Evolutionary conservation across 2,113 vertebrate genomes (phyloP).

Genomic region (Gnathonemus echidnorhynchus): DNA sequence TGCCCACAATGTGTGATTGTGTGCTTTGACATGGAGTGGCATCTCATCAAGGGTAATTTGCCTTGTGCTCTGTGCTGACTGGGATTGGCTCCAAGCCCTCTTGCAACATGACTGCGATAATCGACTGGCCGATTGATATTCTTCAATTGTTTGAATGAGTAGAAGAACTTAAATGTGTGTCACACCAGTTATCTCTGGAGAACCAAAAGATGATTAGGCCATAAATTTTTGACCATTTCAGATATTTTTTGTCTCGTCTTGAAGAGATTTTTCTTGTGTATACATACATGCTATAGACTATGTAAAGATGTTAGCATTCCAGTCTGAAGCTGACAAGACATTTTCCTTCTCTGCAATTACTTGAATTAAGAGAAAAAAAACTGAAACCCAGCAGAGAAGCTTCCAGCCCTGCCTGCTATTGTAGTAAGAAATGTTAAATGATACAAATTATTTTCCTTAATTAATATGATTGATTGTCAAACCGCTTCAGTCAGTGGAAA

Average conservation of each 20-base stretch:
- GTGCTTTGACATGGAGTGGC: background rate
- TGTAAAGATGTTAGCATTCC: background rate
- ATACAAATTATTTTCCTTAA: slow-evolving; percentile 80
- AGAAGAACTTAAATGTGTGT: background rate
- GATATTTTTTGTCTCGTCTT: background rate
- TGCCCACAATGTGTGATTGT: background rate
- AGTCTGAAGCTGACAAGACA: background rate
- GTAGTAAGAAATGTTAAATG: slow-evolving; percentile 63
- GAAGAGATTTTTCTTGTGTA: background rate
- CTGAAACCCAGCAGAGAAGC: slow-evolving; percentile 19
- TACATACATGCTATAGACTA: background rate
- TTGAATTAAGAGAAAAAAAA: slow-evolving; percentile 45
- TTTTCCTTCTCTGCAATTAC: background rate
- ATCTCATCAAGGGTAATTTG: background rate
- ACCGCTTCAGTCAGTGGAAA: slow-evolving; percentile 85
- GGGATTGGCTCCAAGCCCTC: background rate
- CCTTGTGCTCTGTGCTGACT: background rate
- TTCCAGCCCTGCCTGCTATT: slow-evolving; percentile 28
- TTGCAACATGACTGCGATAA: background rate
- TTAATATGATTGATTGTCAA: slow-evolving; percentile 97
- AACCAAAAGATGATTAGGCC: background rate
- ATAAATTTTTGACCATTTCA: background rate
- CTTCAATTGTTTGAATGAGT: background rate
- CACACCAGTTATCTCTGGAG: background rate
- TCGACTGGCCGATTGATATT: background rate